Conservation (phyloP, 2,113 vertebrate genomes). For the Aramus guarauna region DNA sequence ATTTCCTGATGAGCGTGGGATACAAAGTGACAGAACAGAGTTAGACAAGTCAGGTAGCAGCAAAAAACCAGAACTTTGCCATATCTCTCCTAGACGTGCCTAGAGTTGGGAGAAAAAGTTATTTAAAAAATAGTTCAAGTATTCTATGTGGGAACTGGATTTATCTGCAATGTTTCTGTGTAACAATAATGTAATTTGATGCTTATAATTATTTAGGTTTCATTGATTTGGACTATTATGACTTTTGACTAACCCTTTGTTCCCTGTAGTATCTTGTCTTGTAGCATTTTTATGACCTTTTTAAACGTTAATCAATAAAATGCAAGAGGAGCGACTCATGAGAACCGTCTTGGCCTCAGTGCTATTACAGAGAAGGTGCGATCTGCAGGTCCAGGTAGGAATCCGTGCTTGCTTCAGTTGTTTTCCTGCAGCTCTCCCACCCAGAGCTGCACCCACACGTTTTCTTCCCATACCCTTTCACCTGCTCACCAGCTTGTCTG, state of each 20-base stretch:
- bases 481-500: not conserved
- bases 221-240: not conserved
- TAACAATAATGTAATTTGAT: not conserved
- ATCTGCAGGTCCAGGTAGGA: not conserved
- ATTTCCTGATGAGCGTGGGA: slow-evolving; percentile 45
- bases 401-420: fast-evolving
- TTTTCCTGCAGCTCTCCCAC: not conserved
- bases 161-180: not conserved
- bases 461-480: not conserved
- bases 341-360: not conserved
- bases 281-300: not conserved
- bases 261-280: not conserved
- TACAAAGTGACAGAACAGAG: slow-evolving; percentile 48
- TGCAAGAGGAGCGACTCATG: not conserved
- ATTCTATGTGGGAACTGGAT: not conserved
- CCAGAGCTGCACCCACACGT: not conserved
- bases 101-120: not conserved
- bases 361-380: not conserved
- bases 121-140: not conserved
- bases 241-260: not conserved
- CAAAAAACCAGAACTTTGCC: not conserved
- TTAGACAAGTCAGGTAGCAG: slow-evolving; percentile 47
- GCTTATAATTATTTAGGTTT: not conserved
- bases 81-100: not conserved
- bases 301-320: not conserved